phyloP scores from a whole-genome alignment of 2,888 invertebrate species.

The Elysia crispata region DNA sequence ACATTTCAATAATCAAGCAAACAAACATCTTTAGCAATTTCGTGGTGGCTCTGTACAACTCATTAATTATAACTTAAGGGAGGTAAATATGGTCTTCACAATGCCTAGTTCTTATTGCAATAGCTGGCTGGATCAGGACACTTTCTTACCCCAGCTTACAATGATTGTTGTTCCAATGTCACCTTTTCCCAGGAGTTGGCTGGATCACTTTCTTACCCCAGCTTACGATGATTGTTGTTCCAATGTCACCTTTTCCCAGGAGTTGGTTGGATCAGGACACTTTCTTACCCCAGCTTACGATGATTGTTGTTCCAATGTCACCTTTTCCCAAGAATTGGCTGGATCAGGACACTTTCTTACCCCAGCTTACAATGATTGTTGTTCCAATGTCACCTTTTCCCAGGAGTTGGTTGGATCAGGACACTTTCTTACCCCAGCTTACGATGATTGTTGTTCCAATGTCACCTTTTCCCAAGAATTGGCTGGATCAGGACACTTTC shows the following conservation, averaged over 20 bases:
- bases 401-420: constrained; percentile 77
- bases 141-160: too few species aligned
- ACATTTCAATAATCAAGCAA: too few species aligned
- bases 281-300: constrained; percentile 94
- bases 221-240: constrained; percentile 78
- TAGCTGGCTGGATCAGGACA: too few species aligned
- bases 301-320: not conserved
- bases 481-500: too few species aligned
- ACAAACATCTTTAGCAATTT: too few species aligned
- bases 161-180: not conserved
- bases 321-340: constrained; percentile 22
- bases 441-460: not conserved
- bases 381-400: constrained; percentile 22
- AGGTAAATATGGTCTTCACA: too few species aligned
- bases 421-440: constrained; percentile 95
- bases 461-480: too few species aligned
- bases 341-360: constrained; percentile 87
- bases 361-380: constrained; percentile 84
- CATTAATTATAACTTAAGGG: too few species aligned
- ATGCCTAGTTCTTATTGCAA: too few species aligned
- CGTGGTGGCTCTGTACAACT: too few species aligned
- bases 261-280: constrained; percentile 78
- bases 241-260: constrained; percentile 19
- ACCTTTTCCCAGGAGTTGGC: constrained; percentile 22
- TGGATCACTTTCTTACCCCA: constrained; percentile 89